Percentiles rank a stretch among this genome's conserved stretches.
Evolutionary conservation across 2,888 invertebrate genomes (phyloP).

Genomic region (Platycheirus rosarum): DNA sequence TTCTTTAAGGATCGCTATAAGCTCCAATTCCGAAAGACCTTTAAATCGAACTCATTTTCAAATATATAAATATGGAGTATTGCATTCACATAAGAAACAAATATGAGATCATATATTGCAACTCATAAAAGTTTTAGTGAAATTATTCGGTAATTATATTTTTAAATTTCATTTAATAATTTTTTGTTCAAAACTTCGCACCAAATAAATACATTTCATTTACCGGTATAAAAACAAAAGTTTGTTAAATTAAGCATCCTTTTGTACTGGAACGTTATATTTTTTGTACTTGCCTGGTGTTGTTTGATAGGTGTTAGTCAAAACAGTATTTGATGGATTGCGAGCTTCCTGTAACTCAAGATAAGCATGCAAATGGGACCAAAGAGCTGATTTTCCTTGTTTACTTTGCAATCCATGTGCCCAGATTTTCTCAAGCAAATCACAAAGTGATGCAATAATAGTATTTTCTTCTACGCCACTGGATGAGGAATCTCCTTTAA

Average conservation of each 20-base stretch:
- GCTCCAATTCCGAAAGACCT: no score
- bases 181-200: no score
- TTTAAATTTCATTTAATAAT: no score
- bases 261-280: not conserved
- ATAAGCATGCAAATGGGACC: conserved; percentile 96
- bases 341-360: conserved; percentile 91
- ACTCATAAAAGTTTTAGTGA: no score
- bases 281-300: conserved; percentile 82
- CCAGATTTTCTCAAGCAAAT: conserved; percentile 98
- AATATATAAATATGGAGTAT: no score
- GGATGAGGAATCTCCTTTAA: conserved; percentile 89
- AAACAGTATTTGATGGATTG: conserved; percentile 80
- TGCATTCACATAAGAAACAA: no score
- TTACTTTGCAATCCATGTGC: conserved; percentile 97
- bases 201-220: no score
- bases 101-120: no score
- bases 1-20: no score
- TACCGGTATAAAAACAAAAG: no score
- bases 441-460: conserved; percentile 98
- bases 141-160: no score
- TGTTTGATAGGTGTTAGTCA: conserved; percentile 84
- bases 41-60: no score
- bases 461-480: conserved; percentile 97
- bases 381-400: conserved; percentile 97
- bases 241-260: not conserved